phyloP scores from a whole-genome alignment of 2,797 vertebrate genomes.

The Knipowitschia caucasica region DNA sequence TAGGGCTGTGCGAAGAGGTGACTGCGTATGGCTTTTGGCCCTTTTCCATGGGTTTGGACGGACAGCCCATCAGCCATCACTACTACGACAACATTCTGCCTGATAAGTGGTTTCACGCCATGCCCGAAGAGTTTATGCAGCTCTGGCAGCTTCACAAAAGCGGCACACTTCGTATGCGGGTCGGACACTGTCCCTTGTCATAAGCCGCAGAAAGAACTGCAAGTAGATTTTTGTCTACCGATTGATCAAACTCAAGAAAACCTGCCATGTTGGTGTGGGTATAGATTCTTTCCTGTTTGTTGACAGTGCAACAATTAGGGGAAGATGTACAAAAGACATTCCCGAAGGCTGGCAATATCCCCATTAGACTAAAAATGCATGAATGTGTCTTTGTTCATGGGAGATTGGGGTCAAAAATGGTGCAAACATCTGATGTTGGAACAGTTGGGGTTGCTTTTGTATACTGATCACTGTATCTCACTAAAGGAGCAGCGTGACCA shows the following conservation, averaged over 20 bases:
- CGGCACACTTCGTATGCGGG: slow-evolving; percentile 83
- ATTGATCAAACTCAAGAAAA: slow-evolving; percentile 12
- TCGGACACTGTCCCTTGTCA: slow-evolving; percentile 76
- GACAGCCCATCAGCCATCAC: slow-evolving; percentile 88
- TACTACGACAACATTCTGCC: slow-evolving; percentile 96
- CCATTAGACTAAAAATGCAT: slow-evolving; percentile 10
- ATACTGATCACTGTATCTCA: slow-evolving; percentile 38
- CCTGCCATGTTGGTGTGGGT: slow-evolving; percentile 13
- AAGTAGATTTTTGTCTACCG: not conserved
- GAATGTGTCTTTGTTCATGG: slow-evolving; percentile 16
- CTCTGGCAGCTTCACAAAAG: slow-evolving; percentile 95
- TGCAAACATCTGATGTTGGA: slow-evolving; percentile 12
- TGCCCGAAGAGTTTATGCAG: slow-evolving; percentile 96
- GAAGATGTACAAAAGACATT: slow-evolving; percentile 30
- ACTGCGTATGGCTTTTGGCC: slow-evolving; percentile 96
- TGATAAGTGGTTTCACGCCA: slow-evolving; percentile 88
- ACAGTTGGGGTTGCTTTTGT: slow-evolving; percentile 22
- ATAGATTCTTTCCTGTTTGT: slow-evolving; percentile 16
- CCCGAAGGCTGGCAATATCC: slow-evolving; percentile 19
- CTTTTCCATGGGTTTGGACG: slow-evolving; percentile 81
- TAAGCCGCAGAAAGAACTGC: not conserved
- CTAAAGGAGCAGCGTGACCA: slow-evolving; percentile 47
- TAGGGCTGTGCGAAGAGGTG: slow-evolving; percentile 93
- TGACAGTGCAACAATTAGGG: slow-evolving; percentile 26
- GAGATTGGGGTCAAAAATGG: slow-evolving; percentile 18